Conservation (phyloP, 1,140 invertebrate genomes). For the Oscheius sp. region DNA sequence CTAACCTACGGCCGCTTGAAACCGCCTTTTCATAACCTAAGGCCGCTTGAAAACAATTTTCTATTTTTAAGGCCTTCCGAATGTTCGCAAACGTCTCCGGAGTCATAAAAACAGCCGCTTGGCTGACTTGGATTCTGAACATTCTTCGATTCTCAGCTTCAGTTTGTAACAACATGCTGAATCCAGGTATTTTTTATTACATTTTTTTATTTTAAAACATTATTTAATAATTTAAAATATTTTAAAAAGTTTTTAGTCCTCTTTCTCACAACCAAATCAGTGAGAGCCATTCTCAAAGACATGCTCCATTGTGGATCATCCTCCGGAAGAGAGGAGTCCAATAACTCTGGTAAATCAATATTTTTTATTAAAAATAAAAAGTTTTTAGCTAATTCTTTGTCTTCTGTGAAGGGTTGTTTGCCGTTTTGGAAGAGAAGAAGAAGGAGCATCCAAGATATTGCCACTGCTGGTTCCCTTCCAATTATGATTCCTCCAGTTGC, state of each 20-base stretch:
- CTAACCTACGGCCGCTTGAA: too few relatives aligned
- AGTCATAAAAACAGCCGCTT: not conserved
- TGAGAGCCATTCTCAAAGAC: not conserved
- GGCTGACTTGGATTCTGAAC: not conserved
- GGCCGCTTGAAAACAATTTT: too few relatives aligned
- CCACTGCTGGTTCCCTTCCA: too few relatives aligned
- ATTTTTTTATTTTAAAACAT: not conserved
- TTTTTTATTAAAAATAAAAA: too few relatives aligned
- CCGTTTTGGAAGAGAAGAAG: too few relatives aligned
- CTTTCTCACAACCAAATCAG: not conserved
- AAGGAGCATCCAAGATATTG: too few relatives aligned
- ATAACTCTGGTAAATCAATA: not conserved
- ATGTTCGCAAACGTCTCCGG: not conserved
- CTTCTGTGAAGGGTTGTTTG: too few relatives aligned
- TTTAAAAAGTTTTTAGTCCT: too few relatives aligned
- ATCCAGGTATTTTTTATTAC: not conserved
- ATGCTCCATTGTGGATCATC: not conserved
- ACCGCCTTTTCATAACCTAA: too few relatives aligned
- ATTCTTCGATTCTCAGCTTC: not conserved
- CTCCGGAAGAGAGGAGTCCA: not conserved
- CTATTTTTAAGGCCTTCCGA: not conserved
- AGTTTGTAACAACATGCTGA: slow-evolving; percentile 5
- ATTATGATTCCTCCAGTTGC: too few relatives aligned
- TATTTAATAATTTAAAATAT: too few relatives aligned
- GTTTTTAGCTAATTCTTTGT: too few relatives aligned